Evolutionary conservation across 2,797 vertebrate genomes (phyloP).

Genomic region (Cryptoprocta ferox): DNA sequence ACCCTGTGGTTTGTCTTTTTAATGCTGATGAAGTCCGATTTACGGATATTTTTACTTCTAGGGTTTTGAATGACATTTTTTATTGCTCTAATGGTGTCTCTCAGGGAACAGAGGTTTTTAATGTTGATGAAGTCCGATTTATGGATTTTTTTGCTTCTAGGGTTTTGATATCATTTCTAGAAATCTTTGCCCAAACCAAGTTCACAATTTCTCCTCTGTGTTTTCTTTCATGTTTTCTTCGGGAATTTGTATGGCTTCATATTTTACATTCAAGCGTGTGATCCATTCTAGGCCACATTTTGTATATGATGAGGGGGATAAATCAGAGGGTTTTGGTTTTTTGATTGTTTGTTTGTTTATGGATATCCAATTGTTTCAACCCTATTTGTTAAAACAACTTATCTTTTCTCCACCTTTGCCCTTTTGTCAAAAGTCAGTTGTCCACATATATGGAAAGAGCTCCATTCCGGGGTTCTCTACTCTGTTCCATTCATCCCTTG

Average conservation of each 20-base stretch:
- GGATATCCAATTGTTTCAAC: background rate
- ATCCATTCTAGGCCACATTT: background rate
- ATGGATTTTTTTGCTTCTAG: background rate
- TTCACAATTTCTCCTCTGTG: background rate
- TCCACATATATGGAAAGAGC: background rate
- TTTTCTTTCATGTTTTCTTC: slow-evolving; percentile 14
- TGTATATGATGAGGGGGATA: background rate
- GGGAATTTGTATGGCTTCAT: background rate
- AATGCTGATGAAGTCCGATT: background rate
- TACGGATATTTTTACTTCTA: background rate
- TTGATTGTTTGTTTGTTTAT: background rate
- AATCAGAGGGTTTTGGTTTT: background rate
- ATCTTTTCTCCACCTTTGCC: background rate
- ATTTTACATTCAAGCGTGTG: background rate
- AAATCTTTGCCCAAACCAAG: background rate
- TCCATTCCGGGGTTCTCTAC: background rate
- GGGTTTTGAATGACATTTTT: background rate
- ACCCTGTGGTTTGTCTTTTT: background rate
- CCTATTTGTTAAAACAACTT: background rate
- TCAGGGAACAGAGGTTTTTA: background rate
- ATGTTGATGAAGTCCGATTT: background rate
- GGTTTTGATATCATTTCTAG: background rate
- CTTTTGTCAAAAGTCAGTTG: background rate
- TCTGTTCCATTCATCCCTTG: background rate
- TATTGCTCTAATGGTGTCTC: background rate